A percentile compares a stretch with the other conserved stretches of the same genome.
Conservation (phyloP, 2,113 vertebrate genomes). For the Phainopepla nitens region DNA sequence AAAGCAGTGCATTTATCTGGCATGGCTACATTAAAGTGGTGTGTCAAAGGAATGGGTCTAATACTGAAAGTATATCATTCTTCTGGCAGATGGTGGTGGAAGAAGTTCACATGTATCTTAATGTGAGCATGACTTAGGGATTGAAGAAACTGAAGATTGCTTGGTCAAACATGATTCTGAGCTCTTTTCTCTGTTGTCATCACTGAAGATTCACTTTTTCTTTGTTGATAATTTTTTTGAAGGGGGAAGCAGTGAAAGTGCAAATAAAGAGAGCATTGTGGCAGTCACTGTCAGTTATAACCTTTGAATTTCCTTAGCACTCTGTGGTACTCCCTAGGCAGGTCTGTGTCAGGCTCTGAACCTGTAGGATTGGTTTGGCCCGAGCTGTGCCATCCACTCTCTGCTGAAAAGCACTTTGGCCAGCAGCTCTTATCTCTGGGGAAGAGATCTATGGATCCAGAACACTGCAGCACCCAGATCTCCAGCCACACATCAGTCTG, state of each 20-base stretch:
- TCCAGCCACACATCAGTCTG: not conserved
- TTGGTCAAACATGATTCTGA: not conserved
- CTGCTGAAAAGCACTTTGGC: not conserved
- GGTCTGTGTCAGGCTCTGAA: not conserved
- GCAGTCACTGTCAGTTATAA: not conserved
- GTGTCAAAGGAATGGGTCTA: not conserved
- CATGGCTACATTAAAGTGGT: not conserved
- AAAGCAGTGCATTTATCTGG: not conserved
- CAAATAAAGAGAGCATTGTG: not conserved
- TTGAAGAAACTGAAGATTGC: not conserved
- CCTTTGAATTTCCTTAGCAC: not conserved
- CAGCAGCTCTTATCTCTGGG: not conserved
- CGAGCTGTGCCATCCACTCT: not conserved
- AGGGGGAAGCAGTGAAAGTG: not conserved
- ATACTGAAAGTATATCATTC: not conserved
- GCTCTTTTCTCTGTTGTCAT: not conserved
- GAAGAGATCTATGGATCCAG: not conserved
- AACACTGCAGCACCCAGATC: rapidly evolving
- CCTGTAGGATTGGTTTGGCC: not conserved
- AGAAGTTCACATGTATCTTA: not conserved
- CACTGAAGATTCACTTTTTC: not conserved
- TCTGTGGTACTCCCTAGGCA: not conserved
- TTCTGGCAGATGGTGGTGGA: not conserved
- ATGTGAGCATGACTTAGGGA: not conserved
- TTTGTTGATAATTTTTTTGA: not conserved